Conservation (phyloP, 2,888 invertebrate genomes). For the Scotopteryx bipunctaria region DNA sequence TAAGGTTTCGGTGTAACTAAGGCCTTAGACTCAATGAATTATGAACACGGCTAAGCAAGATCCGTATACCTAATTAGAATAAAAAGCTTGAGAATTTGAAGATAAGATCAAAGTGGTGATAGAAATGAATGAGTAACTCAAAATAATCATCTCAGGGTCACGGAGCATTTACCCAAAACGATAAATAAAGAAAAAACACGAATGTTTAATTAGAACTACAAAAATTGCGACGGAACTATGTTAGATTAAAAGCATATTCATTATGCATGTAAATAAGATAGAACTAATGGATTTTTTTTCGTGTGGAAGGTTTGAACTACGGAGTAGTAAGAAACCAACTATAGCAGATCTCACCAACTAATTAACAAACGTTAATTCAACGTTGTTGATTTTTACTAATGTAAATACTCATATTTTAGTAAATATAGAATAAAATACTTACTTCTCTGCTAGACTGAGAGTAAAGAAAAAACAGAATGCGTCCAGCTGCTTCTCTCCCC, state of each 20-base stretch:
- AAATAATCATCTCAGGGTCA: conserved; percentile 29
- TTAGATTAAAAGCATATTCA: conserved; percentile 49
- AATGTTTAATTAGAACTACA: conserved; percentile 38
- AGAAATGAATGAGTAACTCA: conserved; percentile 24
- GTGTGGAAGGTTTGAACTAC: conserved; percentile 27
- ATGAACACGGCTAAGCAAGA: conserved; percentile 2
- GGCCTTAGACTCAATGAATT: conserved; percentile 1
- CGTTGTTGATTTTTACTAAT: too few species aligned
- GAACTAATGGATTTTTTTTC: conserved; percentile 47
- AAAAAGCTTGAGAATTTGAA: conserved; percentile 17
- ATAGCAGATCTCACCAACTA: background rate
- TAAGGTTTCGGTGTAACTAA: background rate
- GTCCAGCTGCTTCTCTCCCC: too few species aligned
- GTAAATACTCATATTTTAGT: too few species aligned
- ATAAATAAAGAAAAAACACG: conserved; percentile 38
- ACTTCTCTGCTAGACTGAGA: too few species aligned
- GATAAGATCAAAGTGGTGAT: conserved; percentile 21
- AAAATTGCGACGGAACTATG: conserved; percentile 39
- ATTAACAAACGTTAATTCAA: too few species aligned
- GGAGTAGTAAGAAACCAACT: conserved; percentile 13
- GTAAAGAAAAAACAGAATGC: too few species aligned
- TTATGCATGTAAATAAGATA: conserved; percentile 52
- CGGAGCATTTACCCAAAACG: conserved; percentile 27
- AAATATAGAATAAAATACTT: too few species aligned
- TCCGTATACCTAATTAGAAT: background rate